A percentile compares a stretch with the other conserved stretches of the same genome.
Evolutionary conservation across 2,113 vertebrate species (phyloP).

Genomic region (Tretioscincus oriximinensis): DNA sequence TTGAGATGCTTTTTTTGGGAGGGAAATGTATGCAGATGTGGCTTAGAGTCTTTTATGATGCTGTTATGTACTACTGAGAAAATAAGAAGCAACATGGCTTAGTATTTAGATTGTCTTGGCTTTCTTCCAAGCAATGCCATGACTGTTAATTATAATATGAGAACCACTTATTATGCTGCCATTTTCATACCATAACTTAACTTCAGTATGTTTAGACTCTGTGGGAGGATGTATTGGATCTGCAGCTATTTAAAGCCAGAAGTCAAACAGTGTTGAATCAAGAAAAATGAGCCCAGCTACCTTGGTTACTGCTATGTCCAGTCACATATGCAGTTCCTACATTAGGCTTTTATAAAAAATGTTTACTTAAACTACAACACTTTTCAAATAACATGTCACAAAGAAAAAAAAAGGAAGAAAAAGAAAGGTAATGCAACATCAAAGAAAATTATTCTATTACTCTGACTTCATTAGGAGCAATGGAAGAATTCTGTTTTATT

Average conservation of each 20-base stretch:
- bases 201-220: conserved; percentile 10
- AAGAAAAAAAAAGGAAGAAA: no score
- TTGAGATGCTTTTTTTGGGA: no score
- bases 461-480: no score
- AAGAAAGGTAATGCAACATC: no score
- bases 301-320: not conserved
- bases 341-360: not conserved
- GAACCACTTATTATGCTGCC: not conserved
- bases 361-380: no score
- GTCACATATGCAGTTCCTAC: not conserved
- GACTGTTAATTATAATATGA: conserved; percentile 18
- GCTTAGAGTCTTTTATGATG: not conserved
- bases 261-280: not conserved
- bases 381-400: no score
- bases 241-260: conserved; percentile 2
- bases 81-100: not conserved
- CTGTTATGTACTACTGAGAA: not conserved
- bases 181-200: not conserved
- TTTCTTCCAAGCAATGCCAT: conserved; percentile 3
- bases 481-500: no score
- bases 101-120: not conserved
- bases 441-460: no score
- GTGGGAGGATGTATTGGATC: not conserved
- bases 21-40: no score
- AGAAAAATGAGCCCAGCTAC: not conserved